Evolutionary conservation across 2,797 vertebrate species (phyloP).

Genomic region (Galagoides demidoff): DNA sequence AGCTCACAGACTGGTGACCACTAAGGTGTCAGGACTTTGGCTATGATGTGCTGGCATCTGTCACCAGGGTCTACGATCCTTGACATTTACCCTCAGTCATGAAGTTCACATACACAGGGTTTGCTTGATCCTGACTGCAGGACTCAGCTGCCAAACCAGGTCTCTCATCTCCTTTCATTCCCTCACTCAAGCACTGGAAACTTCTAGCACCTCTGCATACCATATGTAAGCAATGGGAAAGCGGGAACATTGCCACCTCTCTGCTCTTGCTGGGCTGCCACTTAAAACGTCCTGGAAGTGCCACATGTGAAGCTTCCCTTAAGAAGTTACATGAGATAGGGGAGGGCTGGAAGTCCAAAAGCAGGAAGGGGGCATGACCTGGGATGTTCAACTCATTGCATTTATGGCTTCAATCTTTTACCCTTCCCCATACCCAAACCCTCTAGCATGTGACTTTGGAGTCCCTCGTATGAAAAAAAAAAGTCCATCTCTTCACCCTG

Average conservation of each 20-base stretch:
- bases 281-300: neutral
- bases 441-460: neutral
- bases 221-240: neutral
- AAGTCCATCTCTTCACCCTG: no score
- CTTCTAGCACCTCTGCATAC: neutral
- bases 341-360: neutral
- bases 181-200: neutral
- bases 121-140: neutral
- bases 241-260: neutral
- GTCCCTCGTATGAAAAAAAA: neutral
- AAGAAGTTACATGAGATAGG: no score
- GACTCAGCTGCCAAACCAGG: neutral
- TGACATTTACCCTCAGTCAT: neutral
- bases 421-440: neutral
- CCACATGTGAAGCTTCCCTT: neutral
- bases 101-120: neutral
- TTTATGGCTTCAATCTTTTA: neutral
- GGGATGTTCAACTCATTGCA: neutral
- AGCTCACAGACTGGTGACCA: no score
- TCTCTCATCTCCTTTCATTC: neutral
- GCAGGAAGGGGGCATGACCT: fast-evolving
- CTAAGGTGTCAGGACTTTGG: neutral
- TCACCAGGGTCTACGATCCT: neutral
- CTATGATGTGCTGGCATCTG: neutral
- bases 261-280: neutral